Base-by-base conservation (phyloP, 2,888 invertebrate species). In the Dynastes maya region DNA sequence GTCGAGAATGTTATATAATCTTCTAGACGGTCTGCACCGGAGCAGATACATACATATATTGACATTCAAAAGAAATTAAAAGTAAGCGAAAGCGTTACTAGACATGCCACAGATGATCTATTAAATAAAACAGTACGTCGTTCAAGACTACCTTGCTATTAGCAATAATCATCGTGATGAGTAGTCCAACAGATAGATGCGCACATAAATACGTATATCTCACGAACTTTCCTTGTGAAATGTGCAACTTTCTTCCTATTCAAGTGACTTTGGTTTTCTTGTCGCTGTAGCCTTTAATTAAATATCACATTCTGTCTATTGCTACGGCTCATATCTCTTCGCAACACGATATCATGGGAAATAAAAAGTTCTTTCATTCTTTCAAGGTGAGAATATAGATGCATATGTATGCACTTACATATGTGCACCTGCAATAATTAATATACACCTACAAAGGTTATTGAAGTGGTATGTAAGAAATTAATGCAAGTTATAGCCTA, bases 1-100 rank as follows among this genome's bases (percentile, higher is more conserved):
- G 29, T 16, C 27, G 37, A 22, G 65, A 67, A 49, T 68, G 29
- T 49, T 49, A 29, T 49, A 51, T 51, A 49, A 51, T 68, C 8
- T 53, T 68, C 51, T 49, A 27, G 68, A 29, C 68, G 9, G 27
- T 45, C 29, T 45, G 45, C 13, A 68, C 68, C 49, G 2, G 11
- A 27, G 29, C 11, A 49, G 51, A 49, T 11, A n/a, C 29, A 13
- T 68, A 45, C 2, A 11, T 45, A 11, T 45, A 45, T 45, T 45
- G 11, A 45, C 45, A 45, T 68, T 68, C 68, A 51, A 3, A 68
- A 68, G 68, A 68, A 51, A 9, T 27, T 49, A 11, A 51, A 68
- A 13, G 68, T 68, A 29, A 51, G 68, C 27, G 68, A 68, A 68
- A 68, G 68, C 27, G 68, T 45, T 65, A 22, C 8, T 49, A 5